phyloP scores from a whole-genome alignment of 1,140 invertebrate genomes.

The Penaeus vannamei region DNA sequence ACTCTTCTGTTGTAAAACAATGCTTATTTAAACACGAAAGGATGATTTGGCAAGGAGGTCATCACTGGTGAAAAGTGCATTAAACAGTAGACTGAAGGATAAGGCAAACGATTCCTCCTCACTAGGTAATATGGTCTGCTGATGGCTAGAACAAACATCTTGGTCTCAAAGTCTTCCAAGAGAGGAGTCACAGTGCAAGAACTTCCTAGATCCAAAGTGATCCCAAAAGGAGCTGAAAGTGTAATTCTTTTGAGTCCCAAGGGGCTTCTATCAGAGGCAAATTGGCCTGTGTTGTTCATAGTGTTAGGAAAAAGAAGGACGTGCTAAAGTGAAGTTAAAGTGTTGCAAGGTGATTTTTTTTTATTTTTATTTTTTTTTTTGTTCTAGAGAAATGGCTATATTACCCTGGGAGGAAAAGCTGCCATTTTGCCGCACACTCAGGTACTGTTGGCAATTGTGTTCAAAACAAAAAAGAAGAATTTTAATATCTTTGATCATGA shows the following conservation, averaged over 20 bases:
- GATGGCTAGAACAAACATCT: conserved; percentile 43
- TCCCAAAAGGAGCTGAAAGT: too few relatives aligned
- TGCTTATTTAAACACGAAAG: too few relatives aligned
- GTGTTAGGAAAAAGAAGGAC: too few relatives aligned
- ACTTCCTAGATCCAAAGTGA: background rate
- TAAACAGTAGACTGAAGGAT: conserved; percentile 9
- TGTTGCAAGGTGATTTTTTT: background rate
- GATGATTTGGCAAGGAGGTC: too few relatives aligned
- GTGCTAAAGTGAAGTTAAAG: too few relatives aligned
- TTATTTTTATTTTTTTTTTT: background rate
- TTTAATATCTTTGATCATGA: conserved; percentile 34
- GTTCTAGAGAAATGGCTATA: background rate
- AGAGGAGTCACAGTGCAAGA: conserved; percentile 40
- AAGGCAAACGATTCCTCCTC: conserved; percentile 25
- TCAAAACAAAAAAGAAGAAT: conserved; percentile 43
- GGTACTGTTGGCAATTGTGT: conserved; percentile 62
- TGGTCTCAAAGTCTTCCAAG: conserved; percentile 61
- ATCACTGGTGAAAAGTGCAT: conserved; percentile 7
- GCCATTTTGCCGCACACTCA: conserved; percentile 63
- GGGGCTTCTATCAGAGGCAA: too few relatives aligned
- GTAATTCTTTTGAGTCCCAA: too few relatives aligned
- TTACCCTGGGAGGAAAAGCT: conserved; percentile 34
- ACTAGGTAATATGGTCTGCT: conserved; percentile 11
- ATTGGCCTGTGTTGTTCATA: too few relatives aligned
- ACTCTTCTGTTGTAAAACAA: too few relatives aligned